Evolutionary conservation across 2,797 vertebrate genomes (phyloP), one percentile per base, ranked within the genome.

Genomic region (Atherinosoma microstoma): DNA sequence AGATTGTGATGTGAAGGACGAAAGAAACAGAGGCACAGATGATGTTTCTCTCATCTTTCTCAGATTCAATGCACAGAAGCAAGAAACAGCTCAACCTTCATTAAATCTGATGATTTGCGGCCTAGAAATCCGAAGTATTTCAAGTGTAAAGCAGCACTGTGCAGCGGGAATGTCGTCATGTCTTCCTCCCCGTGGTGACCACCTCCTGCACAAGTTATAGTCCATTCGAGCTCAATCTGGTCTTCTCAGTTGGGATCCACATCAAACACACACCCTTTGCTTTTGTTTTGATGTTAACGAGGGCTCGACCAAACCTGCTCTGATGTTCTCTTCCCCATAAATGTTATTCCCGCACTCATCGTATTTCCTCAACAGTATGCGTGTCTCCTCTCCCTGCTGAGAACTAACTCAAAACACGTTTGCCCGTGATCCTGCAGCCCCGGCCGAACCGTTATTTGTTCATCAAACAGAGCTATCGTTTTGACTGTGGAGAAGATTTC

Each of bases 401-500:
- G 91, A 90, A 85, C 84, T 93, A 93, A 93, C 88, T 90, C 64
- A 83, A 93, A 92, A 87, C 93, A 93, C 74, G 87, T 87, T 86
- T 63, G 66, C 74, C 83, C 80, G 85, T 79, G 90, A 90, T 90
- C 86, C 32, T 38, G 68, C 74, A 22, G 15, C 64, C 65, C 24
- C 4, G 76, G 58, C 64, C 15, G 24, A 65, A 29, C 64, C 72
- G 29, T 68, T 88, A 87, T 93, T 92, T 89, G 84, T 91, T 92
- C 84, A 83, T 93, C 87, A 88, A 89, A 82, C 76, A 73, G 61
- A 70, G 77, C 16, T n/a, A 82, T 83, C 29, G 56, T 75, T 90
- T 86, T 69, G 84, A 70, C 83, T 77, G 79, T 73, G 76, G 75
- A 59, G 82, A 76, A 84, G 82, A 84, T 85, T 78, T 79, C 67